Conservation (phyloP, 2,797 vertebrate genomes). For the Pseudomugil gertrudae region DNA sequence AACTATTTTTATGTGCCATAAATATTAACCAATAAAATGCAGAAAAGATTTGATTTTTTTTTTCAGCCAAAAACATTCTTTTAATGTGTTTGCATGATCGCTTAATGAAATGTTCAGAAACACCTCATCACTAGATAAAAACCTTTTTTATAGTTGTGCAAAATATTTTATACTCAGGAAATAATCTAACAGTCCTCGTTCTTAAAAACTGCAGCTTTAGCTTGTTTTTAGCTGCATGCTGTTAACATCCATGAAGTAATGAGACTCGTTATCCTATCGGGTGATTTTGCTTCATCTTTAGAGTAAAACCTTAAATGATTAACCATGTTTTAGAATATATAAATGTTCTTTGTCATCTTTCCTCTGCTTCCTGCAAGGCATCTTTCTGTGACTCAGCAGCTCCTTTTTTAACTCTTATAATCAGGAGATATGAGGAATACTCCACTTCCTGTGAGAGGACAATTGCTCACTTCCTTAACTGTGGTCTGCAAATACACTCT, state of each 20-base stretch:
- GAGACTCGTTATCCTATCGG: neutral
- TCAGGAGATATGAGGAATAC: constrained; percentile 23
- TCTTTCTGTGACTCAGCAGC: constrained; percentile 48
- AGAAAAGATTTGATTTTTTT: too few species aligned
- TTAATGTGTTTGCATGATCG: too few species aligned
- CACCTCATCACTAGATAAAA: neutral
- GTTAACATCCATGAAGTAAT: neutral
- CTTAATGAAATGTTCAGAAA: too few species aligned
- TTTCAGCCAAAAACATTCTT: too few species aligned
- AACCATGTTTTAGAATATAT: neutral
- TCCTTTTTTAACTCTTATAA: constrained; percentile 32
- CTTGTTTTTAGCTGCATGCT: neutral
- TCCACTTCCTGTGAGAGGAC: constrained; percentile 36
- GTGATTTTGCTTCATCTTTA: too few species aligned
- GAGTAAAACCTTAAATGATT: too few species aligned
- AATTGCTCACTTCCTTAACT: constrained; percentile 40
- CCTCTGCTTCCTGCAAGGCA: constrained; percentile 41
- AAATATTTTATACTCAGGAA: neutral
- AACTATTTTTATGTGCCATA: too few species aligned
- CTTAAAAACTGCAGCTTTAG: too few species aligned
- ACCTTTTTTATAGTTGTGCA: too few species aligned
- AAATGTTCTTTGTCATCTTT: constrained; percentile 36
- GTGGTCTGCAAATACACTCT: constrained; percentile 16
- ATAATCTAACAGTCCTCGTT: too few species aligned
- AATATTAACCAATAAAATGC: too few species aligned